Base-by-base conservation (phyloP, 2,888 invertebrate genomes). In the Tanaodytes sp. region DNA sequence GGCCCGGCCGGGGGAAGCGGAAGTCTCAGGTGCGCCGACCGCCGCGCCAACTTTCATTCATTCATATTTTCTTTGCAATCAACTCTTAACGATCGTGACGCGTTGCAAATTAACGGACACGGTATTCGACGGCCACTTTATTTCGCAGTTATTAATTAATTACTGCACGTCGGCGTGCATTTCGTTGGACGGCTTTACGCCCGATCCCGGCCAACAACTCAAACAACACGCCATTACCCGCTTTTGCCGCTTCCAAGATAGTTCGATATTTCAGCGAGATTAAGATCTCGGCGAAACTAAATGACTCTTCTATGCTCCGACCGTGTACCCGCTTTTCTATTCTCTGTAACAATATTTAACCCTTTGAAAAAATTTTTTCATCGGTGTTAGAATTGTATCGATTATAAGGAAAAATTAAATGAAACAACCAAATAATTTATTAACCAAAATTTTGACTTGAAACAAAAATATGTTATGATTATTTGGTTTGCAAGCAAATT, bases 1-100 rank as follows among this genome's bases (percentile, higher is more conserved):
- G 67, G 54, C 63, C 49, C 46, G 62, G 33, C 42, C 45, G 31
- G 45, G 55, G 55, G 57, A 67, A 67, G 66, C 55, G 57, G 71
- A 68, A 72, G 69, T 72, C 49, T 59, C 58, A 48, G 54, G 63
- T 54, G 63, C 48, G 45, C 48, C 48, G 45, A 49, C 42, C 48
- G 40, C 51, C 14, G 49, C 8, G 40, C 36, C 62, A 68, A 68
- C 63, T 68, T 63, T 68, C 62, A 68, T 63, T 68, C 62, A 68
- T 68, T 68, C 63, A 63, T 55, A 71, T 68, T 71, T 59, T 63
- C 66, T 58, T 67, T 72, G 62, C 67, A 62, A 67, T 55, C 67
- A 62, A 62, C 62, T 62, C 51, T 52, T 67, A 55, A 67, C 33
- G 39, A 55, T 61, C 61, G 48, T 61, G 55, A 67, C 61, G 67